Evolutionary conservation across 2,888 invertebrate species (phyloP), one percentile per base, ranked within the genome.

Genomic region (Dermolepida albohirtum): DNA sequence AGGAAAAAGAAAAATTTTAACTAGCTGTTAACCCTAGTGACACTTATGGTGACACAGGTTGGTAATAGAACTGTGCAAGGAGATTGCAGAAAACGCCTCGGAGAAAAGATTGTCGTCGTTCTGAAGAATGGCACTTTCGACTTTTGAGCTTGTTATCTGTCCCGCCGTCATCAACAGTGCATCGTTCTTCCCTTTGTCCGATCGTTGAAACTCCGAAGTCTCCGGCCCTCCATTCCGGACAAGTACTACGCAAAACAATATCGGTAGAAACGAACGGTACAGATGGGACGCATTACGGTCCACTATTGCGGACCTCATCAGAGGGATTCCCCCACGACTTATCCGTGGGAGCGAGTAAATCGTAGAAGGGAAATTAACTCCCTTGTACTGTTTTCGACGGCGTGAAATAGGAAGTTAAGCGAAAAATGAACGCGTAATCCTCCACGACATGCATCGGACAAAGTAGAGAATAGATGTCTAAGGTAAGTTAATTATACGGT

Each of bases 281-380:
- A 59, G 59, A 59, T 29, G 59, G 59, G 59, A 47, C 44, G 14
- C 59, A 59, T 59, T 59, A 59, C 44, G 59, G 59, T 59, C 29
- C 44, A 59, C 47, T 59, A 44, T 44, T 59, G 59, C 59, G 59
- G 59, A 47, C 59, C 59, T 59, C 59, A 59, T 59, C 59, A 59
- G 27, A 29, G 59, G 14, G 43, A 44, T 44, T 44, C 59, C 59
- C 59, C 40, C 43, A 59, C 59, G 59, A 27, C 59, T 59, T 59
- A 29, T 59, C 75, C 70, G 73, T 16, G 29, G 29, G 29, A 57
- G 41, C 55, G 55, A 59, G 59, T 44, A 59, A 59, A 75, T 75
- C 71, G 74, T 29, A 74, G 75, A 77, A 75, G 76, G 78, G 78
- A 79, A 79, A 80, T 80, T 78, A 80, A 78, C 75, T 44, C 29